A percentile compares a stretch with the other conserved stretches of the same genome.
Evolutionary conservation across 2,888 invertebrate genomes (phyloP).

Genomic region (Uropetala carovei): DNA sequence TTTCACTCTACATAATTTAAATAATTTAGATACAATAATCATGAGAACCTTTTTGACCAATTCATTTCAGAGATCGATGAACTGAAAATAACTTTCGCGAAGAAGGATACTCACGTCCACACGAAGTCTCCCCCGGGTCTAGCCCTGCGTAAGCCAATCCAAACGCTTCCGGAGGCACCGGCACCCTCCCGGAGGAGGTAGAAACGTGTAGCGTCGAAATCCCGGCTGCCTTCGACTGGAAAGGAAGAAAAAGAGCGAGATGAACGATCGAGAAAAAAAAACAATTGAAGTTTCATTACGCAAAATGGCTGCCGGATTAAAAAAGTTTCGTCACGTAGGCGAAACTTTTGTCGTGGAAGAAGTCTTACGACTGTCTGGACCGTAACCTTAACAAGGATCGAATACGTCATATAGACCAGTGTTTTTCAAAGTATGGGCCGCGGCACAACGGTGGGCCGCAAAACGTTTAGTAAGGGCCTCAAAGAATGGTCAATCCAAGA

Average conservation of each 20-base stretch:
- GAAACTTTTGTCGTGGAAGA: neutral
- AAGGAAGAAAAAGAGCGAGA: neutral
- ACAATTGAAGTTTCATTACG: neutral
- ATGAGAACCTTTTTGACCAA: no score
- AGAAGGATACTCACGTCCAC: conserved; percentile 83
- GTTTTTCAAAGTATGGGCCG: no score
- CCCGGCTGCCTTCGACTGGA: conserved; percentile 55
- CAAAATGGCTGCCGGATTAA: neutral
- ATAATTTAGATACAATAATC: no score
- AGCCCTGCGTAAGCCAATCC: conserved; percentile 87
- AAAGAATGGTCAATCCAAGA: no score
- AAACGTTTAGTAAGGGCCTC: no score
- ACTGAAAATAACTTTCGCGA: neutral
- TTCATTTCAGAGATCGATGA: no score
- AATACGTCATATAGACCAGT: no score
- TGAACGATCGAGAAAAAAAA: neutral
- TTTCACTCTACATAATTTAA: no score
- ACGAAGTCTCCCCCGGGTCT: conserved; percentile 84
- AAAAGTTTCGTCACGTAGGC: neutral
- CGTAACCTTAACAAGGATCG: neutral
- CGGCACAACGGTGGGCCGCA: no score
- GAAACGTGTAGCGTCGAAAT: conserved; percentile 47
- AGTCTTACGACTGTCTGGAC: neutral
- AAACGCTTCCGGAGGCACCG: conserved; percentile 71
- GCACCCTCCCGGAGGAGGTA: conserved; percentile 45